Evolutionary conservation across 2,797 vertebrate genomes (phyloP), one percentile per base, ranked within the genome.

Genomic region (Gila robusta): DNA sequence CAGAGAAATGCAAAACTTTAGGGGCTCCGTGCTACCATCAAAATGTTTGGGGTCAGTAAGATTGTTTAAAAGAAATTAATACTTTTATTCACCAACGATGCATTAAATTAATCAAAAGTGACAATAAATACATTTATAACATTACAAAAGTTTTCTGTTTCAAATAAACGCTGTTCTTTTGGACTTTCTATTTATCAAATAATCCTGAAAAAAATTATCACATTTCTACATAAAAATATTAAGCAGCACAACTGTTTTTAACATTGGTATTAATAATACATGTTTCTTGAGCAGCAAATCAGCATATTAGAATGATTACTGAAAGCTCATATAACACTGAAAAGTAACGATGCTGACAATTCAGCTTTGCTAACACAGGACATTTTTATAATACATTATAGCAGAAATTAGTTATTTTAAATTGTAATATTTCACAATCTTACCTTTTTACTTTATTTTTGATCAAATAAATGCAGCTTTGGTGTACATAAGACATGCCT

Each of bases 141-240:
- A n/a, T 28, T 28, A 28, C 59, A 56, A 56, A 56, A 3, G 49
- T 52, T 52, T 52, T 47, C 8, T 28, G 59, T 64, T 64, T 28
- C n/a, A 14, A 73, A 47, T 47, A 73, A 73, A 73, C 47, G n/a
- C 71, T 73, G 70, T 17, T 44, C 3, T 26, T 72, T 44, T 72
- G 69, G 23, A 41, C 19, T 23, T 70, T 70, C 21, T 23, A 6
- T 39, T 23, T 10, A 70, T n/a, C 23, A 41, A 59, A n/a, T 9
- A 12, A 44, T 32, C 28, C 28, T 32, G 28, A 32, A 47, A 47
- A 14, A 47, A 47, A 47, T 14, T 0, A 47, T 47, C 44, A 47
- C 44, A 47, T 47, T 47, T 47, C 44, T 14, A 47, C 44, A 47
- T 12, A 4, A 14, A 47, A 14, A 47, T 47, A 47, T 14, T 47